Evolutionary conservation across 2,113 vertebrate species (phyloP).

Genomic region (Poecilia latipinna): DNA sequence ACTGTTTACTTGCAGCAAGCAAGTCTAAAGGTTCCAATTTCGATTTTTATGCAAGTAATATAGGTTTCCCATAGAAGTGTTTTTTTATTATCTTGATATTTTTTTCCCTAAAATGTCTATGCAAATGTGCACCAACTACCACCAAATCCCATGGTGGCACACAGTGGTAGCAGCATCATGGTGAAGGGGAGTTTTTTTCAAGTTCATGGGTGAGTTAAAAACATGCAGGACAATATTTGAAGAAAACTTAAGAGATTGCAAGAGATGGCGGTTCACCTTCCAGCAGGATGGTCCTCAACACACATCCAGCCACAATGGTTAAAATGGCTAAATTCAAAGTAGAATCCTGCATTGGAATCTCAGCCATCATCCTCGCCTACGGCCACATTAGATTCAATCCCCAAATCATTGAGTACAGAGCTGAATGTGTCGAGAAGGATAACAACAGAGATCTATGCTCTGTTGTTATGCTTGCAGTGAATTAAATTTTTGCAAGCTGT

Average conservation of each 20-base stretch:
- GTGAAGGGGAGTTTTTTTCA: too few relatives aligned
- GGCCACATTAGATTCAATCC: too few relatives aligned
- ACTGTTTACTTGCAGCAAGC: neutral
- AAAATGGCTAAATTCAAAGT: neutral
- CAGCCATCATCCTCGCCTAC: neutral
- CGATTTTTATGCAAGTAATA: too few relatives aligned
- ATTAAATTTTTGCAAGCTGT: neutral
- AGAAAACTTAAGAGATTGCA: neutral
- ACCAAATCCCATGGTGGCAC: neutral
- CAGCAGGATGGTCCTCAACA: neutral
- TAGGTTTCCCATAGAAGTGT: too few relatives aligned
- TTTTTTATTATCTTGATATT: neutral
- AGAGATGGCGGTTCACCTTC: neutral
- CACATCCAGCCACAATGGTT: neutral
- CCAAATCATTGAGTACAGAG: too few relatives aligned
- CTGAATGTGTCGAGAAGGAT: too few relatives aligned
- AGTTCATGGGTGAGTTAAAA: too few relatives aligned
- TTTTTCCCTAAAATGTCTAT: neutral
- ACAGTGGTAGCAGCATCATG: too few relatives aligned
- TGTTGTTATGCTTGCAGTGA: neutral
- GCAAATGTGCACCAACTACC: neutral
- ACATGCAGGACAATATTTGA: too few relatives aligned
- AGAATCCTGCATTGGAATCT: neutral
- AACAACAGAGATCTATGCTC: too few relatives aligned
- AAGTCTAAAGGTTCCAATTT: neutral